Base-by-base conservation (phyloP, 2,113 vertebrate genomes). In the Pomatorhinus ruficollis region DNA sequence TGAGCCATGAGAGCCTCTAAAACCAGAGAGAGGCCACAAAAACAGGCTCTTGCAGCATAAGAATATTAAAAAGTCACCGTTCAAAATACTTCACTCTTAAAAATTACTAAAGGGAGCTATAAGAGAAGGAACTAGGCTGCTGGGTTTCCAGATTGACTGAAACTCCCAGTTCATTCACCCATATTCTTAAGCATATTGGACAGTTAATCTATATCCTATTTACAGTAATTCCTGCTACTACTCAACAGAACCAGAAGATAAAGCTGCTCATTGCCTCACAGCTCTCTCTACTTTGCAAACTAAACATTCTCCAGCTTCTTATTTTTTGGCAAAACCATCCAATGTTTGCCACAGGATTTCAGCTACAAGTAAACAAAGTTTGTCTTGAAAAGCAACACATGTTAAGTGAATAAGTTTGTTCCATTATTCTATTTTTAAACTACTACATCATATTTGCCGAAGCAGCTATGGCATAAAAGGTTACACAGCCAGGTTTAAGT, bases 401-500 rank as follows among this genome's bases (percentile, higher is more conserved):
- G 65, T 89, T 82, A 83, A 90, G n/a, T 75, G 83, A 86, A 64
- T 77, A 77, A 54, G n/a, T 83, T 83, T 83, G 69, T 94, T 96
- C 93, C 72, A 81, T 89, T 78, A 68, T 33, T 50, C 95, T 95
- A 75, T 90, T 93, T 94, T 97, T 79, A 94, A 96, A 83, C 83
- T 75, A 93, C 79, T 83, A 83, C 88, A 91, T 89, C 80, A 74
- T 89, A 90, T 77, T 90, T 94, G 94, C 92, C 68, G 69, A 90
- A 95, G 90, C 68, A 92, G 82, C 76, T 83, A 96, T 77, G 68
- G 93, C 85, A 37, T 86, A 76, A 96, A 49, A 90, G 47, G 35
- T 80, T 93, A 94, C 87, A 95, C 19, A 80, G 75, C 75, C 76
- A 72, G 68, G 68, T 52, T 93, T 88, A 95, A 88, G 72, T 75